phyloP scores from a whole-genome alignment of 2,888 invertebrate genomes.

The Yponomeuta malinellus region DNA sequence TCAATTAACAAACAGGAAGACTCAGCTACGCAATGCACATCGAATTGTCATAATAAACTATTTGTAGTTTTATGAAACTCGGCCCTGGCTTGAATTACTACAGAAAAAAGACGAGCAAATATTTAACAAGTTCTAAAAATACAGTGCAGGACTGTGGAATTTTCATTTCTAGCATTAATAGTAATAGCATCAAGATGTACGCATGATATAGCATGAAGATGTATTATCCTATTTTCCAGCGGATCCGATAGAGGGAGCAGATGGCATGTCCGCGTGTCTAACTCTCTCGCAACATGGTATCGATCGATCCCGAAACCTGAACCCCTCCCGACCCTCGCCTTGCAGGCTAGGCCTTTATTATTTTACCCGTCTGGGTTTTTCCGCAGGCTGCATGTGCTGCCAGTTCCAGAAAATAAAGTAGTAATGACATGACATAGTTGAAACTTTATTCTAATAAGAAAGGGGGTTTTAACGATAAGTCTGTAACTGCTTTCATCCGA shows the following conservation, averaged over 20 bases:
- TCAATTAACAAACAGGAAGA: too few species aligned
- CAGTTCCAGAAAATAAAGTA: not conserved
- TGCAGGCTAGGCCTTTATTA: slow-evolving; percentile 37
- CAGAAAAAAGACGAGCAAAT: not conserved
- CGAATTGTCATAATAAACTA: too few species aligned
- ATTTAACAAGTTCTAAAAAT: not conserved
- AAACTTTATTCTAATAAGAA: not conserved
- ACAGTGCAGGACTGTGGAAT: not conserved
- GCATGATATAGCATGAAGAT: not conserved
- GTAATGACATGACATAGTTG: not conserved
- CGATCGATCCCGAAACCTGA: slow-evolving; percentile 17
- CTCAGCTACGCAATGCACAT: too few species aligned
- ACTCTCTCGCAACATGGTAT: slow-evolving; percentile 15
- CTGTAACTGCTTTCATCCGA: too few species aligned
- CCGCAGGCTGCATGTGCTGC: slow-evolving; percentile 21
- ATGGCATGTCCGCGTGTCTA: slow-evolving; percentile 32
- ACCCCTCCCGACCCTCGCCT: slow-evolving; percentile 27
- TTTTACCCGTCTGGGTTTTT: slow-evolving; percentile 39
- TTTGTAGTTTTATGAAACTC: not conserved
- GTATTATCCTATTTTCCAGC: not conserved
- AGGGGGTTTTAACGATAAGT: too few species aligned
- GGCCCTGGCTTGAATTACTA: not conserved
- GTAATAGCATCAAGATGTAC: not conserved
- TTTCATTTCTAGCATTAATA: not conserved
- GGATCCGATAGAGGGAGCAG: slow-evolving; percentile 22